Percentiles rank a stretch among this genome's conserved stretches.
These are phyloP conservation scores for Tanytarsus gracilentus DNA, from an alignment of 2,888 invertebrate species.

Conservation along the genomic window DNA sequence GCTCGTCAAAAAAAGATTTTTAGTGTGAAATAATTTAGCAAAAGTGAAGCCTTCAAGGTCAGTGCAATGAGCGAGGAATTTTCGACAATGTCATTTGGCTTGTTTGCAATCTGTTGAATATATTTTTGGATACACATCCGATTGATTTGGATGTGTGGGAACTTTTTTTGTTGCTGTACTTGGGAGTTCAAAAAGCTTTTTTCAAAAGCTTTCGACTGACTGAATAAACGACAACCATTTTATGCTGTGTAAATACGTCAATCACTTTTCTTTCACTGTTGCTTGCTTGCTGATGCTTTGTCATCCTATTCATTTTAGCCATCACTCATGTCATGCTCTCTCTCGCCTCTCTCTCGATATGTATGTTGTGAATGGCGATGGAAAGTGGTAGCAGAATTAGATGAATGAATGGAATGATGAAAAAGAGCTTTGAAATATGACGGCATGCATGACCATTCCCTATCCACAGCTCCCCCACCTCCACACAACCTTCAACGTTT, in stretches of 20 bases:
- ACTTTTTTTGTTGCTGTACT: background rate
- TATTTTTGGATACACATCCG: background rate
- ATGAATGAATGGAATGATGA: background rate
- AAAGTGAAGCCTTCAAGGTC: background rate
- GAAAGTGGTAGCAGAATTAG: background rate
- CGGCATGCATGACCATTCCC: no score
- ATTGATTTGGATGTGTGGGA: background rate
- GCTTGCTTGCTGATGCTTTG: constrained; percentile 1
- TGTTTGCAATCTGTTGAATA: constrained; percentile 6
- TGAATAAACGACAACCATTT: constrained; percentile 12
- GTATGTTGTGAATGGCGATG: background rate
- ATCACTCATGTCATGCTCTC: constrained; percentile 2
- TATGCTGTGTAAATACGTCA: constrained; percentile 15
- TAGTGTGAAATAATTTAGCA: no score
- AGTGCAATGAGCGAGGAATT: background rate
- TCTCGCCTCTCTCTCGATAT: background rate
- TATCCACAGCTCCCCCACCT: no score
- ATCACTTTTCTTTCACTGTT: background rate
- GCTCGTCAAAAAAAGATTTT: background rate
- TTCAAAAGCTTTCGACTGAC: background rate
- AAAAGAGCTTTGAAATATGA: no score
- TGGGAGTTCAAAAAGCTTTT: background rate
- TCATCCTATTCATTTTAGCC: constrained; percentile 14
- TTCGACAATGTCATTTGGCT: no score
- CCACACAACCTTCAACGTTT: no score